These are phyloP conservation scores for Zaprionus lineosus DNA, from an alignment of 2,888 invertebrate genomes.

Conservation along the genomic window DNA sequence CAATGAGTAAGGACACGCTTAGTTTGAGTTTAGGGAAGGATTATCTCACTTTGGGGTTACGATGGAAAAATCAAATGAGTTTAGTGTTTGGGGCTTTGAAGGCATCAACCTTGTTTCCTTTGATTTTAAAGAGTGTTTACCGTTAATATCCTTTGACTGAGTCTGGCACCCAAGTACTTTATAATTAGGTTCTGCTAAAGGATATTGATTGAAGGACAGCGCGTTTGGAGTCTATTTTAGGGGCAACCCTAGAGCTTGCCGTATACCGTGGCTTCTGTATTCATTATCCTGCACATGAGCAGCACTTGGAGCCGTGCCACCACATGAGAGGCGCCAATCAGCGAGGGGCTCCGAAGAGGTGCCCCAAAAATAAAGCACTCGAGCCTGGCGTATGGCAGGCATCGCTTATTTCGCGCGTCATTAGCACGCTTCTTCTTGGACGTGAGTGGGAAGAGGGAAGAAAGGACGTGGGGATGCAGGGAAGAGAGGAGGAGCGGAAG, in stretches of 20 bases:
- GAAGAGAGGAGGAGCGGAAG: background rate
- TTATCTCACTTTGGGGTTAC: too few species aligned
- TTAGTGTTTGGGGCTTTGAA: too few species aligned
- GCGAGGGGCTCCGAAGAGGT: conserved; percentile 34
- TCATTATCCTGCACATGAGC: conserved; percentile 31
- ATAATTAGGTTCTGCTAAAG: too few species aligned
- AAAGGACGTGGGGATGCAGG: background rate
- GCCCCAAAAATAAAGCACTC: conserved; percentile 67
- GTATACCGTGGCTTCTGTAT: conserved; percentile 7
- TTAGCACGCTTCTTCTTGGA: conserved; percentile 67
- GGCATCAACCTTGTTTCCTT: too few species aligned
- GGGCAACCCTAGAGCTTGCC: background rate
- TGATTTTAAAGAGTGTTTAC: too few species aligned
- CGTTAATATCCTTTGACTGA: too few species aligned
- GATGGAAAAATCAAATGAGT: too few species aligned
- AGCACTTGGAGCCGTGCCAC: conserved; percentile 28
- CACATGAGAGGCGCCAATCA: conserved; percentile 55
- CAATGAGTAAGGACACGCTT: too few species aligned
- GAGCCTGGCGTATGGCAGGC: conserved; percentile 33
- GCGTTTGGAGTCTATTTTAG: conserved; percentile 9
- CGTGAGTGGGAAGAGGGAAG: background rate
- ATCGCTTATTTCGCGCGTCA: conserved; percentile 80
- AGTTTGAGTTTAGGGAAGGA: too few species aligned
- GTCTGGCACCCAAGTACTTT: too few species aligned
- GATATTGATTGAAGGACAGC: conserved; percentile 5